Evolutionary conservation across 2,888 invertebrate genomes (phyloP).

Genomic region (Drosophila sordidula): DNA sequence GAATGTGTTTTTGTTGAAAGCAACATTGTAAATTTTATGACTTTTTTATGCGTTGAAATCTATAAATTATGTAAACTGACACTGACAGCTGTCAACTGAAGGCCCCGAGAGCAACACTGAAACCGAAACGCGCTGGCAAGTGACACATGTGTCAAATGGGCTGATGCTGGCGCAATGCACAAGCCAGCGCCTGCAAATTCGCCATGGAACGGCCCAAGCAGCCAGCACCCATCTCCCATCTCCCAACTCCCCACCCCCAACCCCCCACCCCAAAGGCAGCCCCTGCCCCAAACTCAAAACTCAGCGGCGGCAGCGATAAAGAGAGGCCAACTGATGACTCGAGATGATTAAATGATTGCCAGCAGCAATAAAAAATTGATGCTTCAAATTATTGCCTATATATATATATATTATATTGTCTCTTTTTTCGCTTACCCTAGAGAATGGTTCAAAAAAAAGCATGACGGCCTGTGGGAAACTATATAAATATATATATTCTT

Average conservation of each 20-base stretch:
- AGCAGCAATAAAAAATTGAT: conserved; percentile 73
- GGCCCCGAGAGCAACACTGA: conserved; percentile 32
- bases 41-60: conserved; percentile 81
- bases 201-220: conserved; percentile 27
- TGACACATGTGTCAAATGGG: conserved; percentile 80
- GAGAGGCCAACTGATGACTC: conserved; percentile 67
- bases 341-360: conserved; percentile 81
- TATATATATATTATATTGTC: conserved; percentile 48
- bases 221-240: not conserved
- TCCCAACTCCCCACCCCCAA: too few relatives aligned
- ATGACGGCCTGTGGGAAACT: too few relatives aligned
- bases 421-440: not conserved
- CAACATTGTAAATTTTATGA: conserved; percentile 80
- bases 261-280: conserved; percentile 1
- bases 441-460: not conserved
- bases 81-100: conserved; percentile 76
- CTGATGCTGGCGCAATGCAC: conserved; percentile 32
- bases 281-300: not conserved
- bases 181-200: conserved; percentile 50
- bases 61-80: conserved; percentile 80
- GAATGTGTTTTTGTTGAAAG: conserved; percentile 75
- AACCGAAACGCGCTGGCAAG: conserved; percentile 70
- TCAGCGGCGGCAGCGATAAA: conserved; percentile 8
- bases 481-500: not conserved
- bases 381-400: conserved; percentile 77